Percentiles rank a stretch among this genome's conserved stretches.
Evolutionary conservation across 2,113 vertebrate genomes (phyloP).

Genomic region (Siniperca chuatsi): DNA sequence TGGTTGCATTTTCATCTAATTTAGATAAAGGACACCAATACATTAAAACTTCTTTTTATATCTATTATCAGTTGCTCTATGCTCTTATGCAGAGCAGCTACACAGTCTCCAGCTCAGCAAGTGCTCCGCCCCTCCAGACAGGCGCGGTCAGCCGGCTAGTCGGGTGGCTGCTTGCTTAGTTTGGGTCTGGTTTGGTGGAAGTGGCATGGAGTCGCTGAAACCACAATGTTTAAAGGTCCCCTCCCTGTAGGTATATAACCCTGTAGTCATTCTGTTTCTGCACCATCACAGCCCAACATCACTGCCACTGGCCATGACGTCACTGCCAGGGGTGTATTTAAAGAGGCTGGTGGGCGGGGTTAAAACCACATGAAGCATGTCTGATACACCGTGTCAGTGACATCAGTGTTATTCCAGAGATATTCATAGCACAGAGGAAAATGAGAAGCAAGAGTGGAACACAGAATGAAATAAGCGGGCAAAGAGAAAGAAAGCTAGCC

Average conservation of each 20-base stretch:
- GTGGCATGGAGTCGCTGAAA: conserved; percentile 40
- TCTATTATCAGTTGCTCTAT: background rate
- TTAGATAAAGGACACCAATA: background rate
- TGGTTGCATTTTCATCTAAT: background rate
- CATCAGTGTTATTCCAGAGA: conserved; percentile 71
- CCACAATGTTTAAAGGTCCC: conserved; percentile 58
- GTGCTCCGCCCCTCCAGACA: conserved; percentile 50
- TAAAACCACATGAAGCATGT: conserved; percentile 18
- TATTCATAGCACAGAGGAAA: conserved; percentile 57
- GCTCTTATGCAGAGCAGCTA: background rate
- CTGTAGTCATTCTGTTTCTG: conserved; percentile 31
- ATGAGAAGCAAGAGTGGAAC: background rate
- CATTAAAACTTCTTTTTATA: background rate
- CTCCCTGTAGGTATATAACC: conserved; percentile 47
- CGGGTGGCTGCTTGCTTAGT: conserved; percentile 9
- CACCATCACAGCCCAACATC: background rate
- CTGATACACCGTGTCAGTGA: conserved; percentile 52
- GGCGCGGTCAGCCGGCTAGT: conserved; percentile 46
- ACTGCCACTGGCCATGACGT: conserved; percentile 43
- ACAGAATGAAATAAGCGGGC: background rate
- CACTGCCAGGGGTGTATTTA: conserved; percentile 48
- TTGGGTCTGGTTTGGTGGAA: conserved; percentile 42
- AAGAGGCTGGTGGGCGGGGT: conserved; percentile 49
- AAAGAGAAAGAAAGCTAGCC: conserved; percentile 21
- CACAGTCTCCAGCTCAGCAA: background rate